Conservation (phyloP, 2,113 vertebrate species). For the Sinosuthora webbiana region DNA sequence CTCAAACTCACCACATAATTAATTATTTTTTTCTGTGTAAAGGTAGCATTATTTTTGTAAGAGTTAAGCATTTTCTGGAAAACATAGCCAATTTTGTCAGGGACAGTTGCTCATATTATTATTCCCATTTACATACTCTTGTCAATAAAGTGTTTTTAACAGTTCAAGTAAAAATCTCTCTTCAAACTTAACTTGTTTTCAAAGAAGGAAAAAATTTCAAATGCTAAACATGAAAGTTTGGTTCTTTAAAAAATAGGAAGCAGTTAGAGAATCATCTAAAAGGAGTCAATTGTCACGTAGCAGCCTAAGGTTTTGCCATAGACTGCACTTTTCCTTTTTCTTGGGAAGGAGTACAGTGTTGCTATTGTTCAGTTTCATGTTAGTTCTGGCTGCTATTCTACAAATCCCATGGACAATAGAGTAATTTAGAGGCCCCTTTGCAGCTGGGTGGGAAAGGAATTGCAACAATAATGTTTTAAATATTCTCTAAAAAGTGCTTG, state of each 20-base stretch:
- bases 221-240: not conserved
- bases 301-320: not conserved
- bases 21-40: not conserved
- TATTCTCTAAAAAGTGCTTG: not conserved
- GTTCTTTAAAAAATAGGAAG: not conserved
- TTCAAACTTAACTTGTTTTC: not conserved
- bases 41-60: not conserved
- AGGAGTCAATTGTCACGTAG: not conserved
- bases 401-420: not conserved
- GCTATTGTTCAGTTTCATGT: conserved; percentile 30
- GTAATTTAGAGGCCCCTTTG: conserved; percentile 12
- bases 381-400: conserved; percentile 36
- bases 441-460: conserved; percentile 5
- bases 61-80: not conserved
- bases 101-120: not conserved
- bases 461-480: not conserved
- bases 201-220: not conserved
- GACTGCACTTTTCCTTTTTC: not conserved
- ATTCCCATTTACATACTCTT: not conserved
- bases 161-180: not conserved
- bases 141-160: not conserved
- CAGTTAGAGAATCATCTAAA: not conserved
- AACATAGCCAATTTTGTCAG: not conserved
- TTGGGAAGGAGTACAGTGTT: not conserved
- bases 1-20: not conserved